A percentile compares a stretch with the other conserved stretches of the same genome.
Evolutionary conservation across 2,888 invertebrate species (phyloP).

Genomic region (Carabus problematicus): DNA sequence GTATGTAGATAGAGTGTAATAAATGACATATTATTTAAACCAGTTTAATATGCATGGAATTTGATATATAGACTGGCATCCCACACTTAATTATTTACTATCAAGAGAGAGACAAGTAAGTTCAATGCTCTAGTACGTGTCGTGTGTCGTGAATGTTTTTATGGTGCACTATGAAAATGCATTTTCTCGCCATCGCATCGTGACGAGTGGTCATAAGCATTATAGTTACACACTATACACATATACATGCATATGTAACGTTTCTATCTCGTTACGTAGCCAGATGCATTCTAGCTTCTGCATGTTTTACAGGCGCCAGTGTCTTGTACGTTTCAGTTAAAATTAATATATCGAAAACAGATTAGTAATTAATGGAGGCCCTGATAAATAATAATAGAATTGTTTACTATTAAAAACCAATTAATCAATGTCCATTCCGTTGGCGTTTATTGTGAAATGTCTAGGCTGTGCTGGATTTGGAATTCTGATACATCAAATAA

Average conservation of each 20-base stretch:
- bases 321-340: conserved; percentile 8
- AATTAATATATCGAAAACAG: background rate
- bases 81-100: background rate
- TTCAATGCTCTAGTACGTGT: conserved; percentile 11
- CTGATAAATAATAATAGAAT: too few species aligned
- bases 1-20: too few species aligned
- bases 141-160: background rate
- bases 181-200: conserved; percentile 9
- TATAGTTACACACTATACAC: background rate
- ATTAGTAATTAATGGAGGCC: too few species aligned
- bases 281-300: background rate
- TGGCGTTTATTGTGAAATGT: too few species aligned
- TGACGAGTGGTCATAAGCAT: background rate
- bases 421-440: too few species aligned
- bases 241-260: background rate
- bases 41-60: too few species aligned
- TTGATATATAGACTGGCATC: background rate
- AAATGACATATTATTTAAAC: too few species aligned
- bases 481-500: too few species aligned
- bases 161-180: background rate
- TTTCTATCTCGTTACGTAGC: background rate
- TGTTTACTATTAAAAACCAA: too few species aligned
- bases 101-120: conserved; percentile 1
- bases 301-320: background rate
- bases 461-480: too few species aligned